phyloP scores from a whole-genome alignment of 2,888 invertebrate genomes.

The Arrhopalites spinosus region DNA sequence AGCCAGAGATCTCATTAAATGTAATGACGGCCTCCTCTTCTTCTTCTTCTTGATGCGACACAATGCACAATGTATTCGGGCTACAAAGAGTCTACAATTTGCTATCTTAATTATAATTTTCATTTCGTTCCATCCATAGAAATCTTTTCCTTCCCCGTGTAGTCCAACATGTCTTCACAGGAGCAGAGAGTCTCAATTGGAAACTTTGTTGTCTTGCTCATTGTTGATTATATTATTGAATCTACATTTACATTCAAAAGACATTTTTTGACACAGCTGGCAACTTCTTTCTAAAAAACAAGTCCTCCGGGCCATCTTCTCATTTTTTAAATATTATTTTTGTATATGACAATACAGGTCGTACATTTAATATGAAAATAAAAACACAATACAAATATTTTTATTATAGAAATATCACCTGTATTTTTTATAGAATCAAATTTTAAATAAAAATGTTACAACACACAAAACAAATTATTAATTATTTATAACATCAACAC shows the following conservation, averaged over 20 bases:
- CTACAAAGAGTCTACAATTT: constrained; percentile 11
- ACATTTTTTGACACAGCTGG: constrained; percentile 35
- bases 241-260: constrained; percentile 34
- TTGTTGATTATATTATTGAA: not conserved
- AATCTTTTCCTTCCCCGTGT: not conserved
- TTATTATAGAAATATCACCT: too few relatives aligned
- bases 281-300: constrained; percentile 1
- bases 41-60: constrained; percentile 36
- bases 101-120: constrained; percentile 50
- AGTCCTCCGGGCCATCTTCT: not conserved
- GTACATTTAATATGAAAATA: too few relatives aligned
- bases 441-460: too few relatives aligned
- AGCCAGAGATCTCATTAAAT: constrained; percentile 44
- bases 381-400: too few relatives aligned
- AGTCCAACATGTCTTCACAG: constrained; percentile 9
- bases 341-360: too few relatives aligned
- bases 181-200: not conserved
- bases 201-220: not conserved
- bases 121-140: constrained; percentile 30
- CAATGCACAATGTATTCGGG: constrained; percentile 40
- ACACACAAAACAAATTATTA: too few relatives aligned
- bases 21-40: constrained; percentile 48
- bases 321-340: too few relatives aligned
- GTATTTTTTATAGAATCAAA: too few relatives aligned
- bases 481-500: too few relatives aligned